phyloP scores from a whole-genome alignment of 2,888 invertebrate species.

The Leucophenga montana region DNA sequence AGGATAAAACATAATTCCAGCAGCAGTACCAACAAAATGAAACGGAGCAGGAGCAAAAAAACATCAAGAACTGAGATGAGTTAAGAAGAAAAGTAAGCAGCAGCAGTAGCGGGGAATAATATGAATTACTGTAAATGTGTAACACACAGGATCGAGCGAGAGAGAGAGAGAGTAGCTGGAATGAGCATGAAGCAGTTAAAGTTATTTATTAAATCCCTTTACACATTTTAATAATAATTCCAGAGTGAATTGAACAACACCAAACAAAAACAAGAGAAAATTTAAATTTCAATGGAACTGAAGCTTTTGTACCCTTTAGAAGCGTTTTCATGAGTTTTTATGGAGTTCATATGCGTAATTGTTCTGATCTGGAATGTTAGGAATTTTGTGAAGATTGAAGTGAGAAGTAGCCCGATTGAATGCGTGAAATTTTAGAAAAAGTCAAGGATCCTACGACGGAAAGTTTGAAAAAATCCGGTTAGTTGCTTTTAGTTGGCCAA shows the following conservation, averaged over 20 bases:
- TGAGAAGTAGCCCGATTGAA: too few relatives aligned
- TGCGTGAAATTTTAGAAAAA: too few relatives aligned
- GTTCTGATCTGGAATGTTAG: too few relatives aligned
- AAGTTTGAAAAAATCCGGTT: too few relatives aligned
- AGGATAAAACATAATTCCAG: constrained; percentile 70
- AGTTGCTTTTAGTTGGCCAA: too few relatives aligned
- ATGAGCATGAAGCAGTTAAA: constrained; percentile 63
- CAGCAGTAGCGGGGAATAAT: constrained; percentile 25
- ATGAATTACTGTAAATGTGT: constrained; percentile 49
- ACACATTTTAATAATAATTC: constrained; percentile 72
- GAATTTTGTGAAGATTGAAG: too few relatives aligned
- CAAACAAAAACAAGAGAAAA: constrained; percentile 20
- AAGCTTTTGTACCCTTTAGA: too few relatives aligned
- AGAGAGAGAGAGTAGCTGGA: constrained; percentile 33
- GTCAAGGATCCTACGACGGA: too few relatives aligned
- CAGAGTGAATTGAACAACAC: constrained; percentile 28
- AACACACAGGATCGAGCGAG: constrained; percentile 13
- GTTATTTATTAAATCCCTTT: constrained; percentile 72
- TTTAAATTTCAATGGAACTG: too few relatives aligned
- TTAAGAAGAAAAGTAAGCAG: constrained; percentile 31
- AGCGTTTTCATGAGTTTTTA: too few relatives aligned
- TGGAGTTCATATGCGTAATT: too few relatives aligned
- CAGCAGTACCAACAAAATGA: constrained; percentile 34
- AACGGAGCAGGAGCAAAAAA: constrained; percentile 43
- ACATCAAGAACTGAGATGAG: constrained; percentile 36